Evolutionary conservation across 92 coral and sea anemone species (phyloP).

Genomic region (Virgularia gustaviana): DNA sequence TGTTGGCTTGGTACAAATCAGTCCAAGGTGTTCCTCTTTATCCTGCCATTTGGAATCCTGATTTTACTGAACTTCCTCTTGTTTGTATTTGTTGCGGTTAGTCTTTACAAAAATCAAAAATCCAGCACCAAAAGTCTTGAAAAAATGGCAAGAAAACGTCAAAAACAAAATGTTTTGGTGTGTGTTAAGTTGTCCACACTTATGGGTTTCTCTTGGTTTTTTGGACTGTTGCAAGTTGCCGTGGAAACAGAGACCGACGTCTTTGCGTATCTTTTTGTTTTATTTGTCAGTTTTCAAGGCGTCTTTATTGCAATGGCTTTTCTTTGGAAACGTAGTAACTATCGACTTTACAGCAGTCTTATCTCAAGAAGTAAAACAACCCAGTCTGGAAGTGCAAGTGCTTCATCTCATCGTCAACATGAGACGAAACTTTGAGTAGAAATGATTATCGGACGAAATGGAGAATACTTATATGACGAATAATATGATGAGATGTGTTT

Average conservation of each 20-base stretch:
- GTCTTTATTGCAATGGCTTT: constrained; percentile 21
- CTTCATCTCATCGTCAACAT: neutral
- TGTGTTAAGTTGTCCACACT: constrained; percentile 26
- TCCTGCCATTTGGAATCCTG: constrained; percentile 21
- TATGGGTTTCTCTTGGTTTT: constrained; percentile 35
- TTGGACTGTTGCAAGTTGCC: constrained; percentile 27
- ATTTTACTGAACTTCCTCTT: constrained; percentile 10
- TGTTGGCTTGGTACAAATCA: constrained; percentile 18
- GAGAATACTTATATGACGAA: too few species aligned
- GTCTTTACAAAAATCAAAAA: constrained; percentile 19
- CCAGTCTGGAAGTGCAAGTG: too few species aligned
- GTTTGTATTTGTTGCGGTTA: constrained; percentile 8
- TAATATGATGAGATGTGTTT: too few species aligned
- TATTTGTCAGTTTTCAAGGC: constrained; percentile 37
- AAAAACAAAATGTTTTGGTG: constrained; percentile 5
- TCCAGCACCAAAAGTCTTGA: constrained; percentile 18
- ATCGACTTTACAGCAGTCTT: constrained; percentile 16
- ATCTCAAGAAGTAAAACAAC: neutral
- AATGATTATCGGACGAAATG: too few species aligned
- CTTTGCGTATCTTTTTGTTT: constrained; percentile 30
- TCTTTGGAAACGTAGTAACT: constrained; percentile 10
- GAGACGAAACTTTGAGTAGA: constrained; percentile 13
- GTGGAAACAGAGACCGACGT: constrained; percentile 30
- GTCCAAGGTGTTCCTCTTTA: constrained; percentile 20
- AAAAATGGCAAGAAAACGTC: constrained; percentile 12